phyloP scores from a whole-genome alignment of 2,888 invertebrate species.

The Oscheius sp. region DNA sequence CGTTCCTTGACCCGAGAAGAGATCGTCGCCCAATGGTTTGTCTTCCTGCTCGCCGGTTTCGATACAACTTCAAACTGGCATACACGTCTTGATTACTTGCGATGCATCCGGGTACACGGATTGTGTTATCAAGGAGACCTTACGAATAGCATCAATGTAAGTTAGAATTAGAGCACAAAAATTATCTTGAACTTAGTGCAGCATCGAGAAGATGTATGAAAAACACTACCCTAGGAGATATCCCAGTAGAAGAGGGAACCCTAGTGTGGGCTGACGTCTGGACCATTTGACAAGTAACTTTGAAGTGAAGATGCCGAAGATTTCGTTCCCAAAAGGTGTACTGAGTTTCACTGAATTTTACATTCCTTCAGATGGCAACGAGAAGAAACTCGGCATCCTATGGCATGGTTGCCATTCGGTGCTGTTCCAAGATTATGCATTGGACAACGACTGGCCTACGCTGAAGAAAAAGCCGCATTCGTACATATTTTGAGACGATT shows the following conservation, averaged over 20 bases:
- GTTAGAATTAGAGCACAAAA: conserved; percentile 15
- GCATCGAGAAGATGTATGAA: conserved; percentile 54
- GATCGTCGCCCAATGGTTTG: conserved; percentile 57
- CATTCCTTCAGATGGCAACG: conserved; percentile 47
- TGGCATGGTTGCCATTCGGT: conserved; percentile 63
- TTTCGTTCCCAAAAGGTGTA: conserved; percentile 65
- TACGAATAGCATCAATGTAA: conserved; percentile 64
- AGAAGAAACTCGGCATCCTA: conserved; percentile 27
- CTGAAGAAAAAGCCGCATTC: conserved; percentile 65
- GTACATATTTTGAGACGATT: conserved; percentile 57
- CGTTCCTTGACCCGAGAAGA: conserved; percentile 60
- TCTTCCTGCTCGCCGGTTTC: conserved; percentile 70
- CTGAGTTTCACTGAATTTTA: not conserved
- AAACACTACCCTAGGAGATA: conserved; percentile 56
- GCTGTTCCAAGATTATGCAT: conserved; percentile 67
- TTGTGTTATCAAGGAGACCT: conserved; percentile 62
- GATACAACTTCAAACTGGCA: conserved; percentile 76
- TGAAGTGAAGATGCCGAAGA: conserved; percentile 68
- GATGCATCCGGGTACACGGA: conserved; percentile 61
- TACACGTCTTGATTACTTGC: conserved; percentile 75
- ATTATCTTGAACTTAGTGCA: conserved; percentile 43
- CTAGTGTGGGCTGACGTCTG: conserved; percentile 61
- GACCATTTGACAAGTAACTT: conserved; percentile 54
- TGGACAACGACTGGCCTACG: conserved; percentile 64
- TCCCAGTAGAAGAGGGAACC: conserved; percentile 60